A percentile compares a stretch with the other conserved stretches of the same genome.
These are phyloP conservation scores for Epinephelus cyanopodus DNA, from an alignment of 2,113 vertebrate species.

Conservation along the genomic window DNA sequence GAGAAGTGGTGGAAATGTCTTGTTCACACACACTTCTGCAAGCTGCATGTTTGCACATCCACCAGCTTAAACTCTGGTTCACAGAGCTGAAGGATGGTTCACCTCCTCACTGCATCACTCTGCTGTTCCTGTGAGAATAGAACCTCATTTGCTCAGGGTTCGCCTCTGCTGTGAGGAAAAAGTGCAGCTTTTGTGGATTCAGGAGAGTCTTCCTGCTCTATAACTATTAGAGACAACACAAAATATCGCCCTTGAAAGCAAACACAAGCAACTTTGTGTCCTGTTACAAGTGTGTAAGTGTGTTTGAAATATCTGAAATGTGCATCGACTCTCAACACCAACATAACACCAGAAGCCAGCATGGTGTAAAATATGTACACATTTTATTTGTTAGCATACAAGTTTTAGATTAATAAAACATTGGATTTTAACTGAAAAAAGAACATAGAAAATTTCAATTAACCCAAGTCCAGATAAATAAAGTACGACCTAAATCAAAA, in stretches of 20 bases:
- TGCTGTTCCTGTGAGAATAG: constrained; percentile 1
- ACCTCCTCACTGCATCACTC: neutral
- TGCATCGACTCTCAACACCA: neutral
- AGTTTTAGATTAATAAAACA: constrained; percentile 46
- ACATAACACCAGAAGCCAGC: neutral
- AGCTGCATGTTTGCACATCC: neutral
- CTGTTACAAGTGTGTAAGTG: neutral
- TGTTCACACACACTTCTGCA: neutral
- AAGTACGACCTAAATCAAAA: constrained; percentile 23
- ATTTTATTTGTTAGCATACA: constrained; percentile 62
- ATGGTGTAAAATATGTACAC: constrained; percentile 56
- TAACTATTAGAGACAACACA: constrained; percentile 28
- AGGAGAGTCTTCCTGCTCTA: constrained; percentile 9
- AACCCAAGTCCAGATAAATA: constrained; percentile 34
- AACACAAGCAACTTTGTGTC: neutral
- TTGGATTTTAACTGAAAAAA: constrained; percentile 37
- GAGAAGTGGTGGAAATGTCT: neutral
- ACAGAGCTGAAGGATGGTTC: neutral
- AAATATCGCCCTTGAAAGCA: constrained; percentile 30
- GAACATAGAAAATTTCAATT: constrained; percentile 34
- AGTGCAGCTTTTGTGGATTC: constrained; percentile 10
- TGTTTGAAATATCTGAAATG: neutral
- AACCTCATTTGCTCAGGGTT: constrained; percentile 26
- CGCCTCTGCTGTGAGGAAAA: constrained; percentile 19
- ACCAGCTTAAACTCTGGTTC: neutral